Base-by-base conservation (phyloP, 2,888 invertebrate species). In the Pachliopta kotzebuea region DNA sequence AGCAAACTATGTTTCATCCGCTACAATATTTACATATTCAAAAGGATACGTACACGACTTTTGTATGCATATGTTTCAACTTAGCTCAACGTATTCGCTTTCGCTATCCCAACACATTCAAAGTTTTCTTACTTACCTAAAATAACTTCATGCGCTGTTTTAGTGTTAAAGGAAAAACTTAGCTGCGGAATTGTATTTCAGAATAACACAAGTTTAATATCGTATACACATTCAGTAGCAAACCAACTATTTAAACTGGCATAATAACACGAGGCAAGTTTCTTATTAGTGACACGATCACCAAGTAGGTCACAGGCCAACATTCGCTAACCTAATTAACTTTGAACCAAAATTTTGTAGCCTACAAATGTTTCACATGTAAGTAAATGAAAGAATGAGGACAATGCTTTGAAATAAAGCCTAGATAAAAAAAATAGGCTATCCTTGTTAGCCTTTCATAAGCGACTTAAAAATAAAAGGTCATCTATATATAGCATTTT, bases 281-380 rank as follows among this genome's bases (percentile, higher is more conserved):
- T 67, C 68, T 70, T 73, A 71, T 73, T 72, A 72, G 69, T 68
- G 64, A 70, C 68, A 69, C 72, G 69, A 70, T 71, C 70, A 67
- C 63, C 69, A 72, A 70, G 68, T 71, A 67, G 73, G 73, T 71
- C 73, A 68, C 59, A 50, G 31, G 24, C 62, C 29, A 26, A 18
- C 59, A 58, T 62, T 50, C 62, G 61, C 61, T 62, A 66, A 66
- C 65, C 65, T 56, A 66, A 66, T 66, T 66, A 66, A 62, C 62
- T 62, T 55, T 66, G 58, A 59, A 59, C 59, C 58, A 50, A 66
- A 62, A 59, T 56, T 37, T 45, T n/a, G 45, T 45, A 59, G 50
- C 56, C 49, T 14, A 55, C 61, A 53, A 58, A 63, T 54, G 7
- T 23, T 54, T 31, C 9, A 26, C 55, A 2, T 9, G n/a, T 18